phyloP scores from a whole-genome alignment of 1,140 invertebrate species.

The Drosophila repletoides region DNA sequence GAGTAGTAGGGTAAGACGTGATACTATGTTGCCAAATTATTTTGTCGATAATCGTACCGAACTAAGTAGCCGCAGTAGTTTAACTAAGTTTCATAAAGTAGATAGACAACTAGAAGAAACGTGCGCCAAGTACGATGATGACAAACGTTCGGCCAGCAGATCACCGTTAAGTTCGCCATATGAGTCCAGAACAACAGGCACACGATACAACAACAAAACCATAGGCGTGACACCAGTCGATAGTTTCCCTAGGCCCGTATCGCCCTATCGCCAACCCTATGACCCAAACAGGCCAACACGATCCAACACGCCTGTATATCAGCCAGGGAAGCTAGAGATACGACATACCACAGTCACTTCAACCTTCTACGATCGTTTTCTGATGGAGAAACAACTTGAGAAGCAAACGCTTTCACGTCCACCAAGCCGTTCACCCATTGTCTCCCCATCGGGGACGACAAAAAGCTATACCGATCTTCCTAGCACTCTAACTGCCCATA shows the following conservation, averaged over 20 bases:
- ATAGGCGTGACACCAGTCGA: slow-evolving; percentile 19
- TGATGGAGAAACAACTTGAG: slow-evolving; percentile 77
- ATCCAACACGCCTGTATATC: slow-evolving; percentile 60
- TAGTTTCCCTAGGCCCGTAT: slow-evolving; percentile 55
- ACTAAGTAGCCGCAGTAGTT: slow-evolving; percentile 76
- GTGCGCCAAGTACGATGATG: slow-evolving; percentile 74
- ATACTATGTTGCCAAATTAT: slow-evolving; percentile 82
- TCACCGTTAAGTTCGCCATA: slow-evolving; percentile 69
- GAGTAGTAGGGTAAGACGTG: slow-evolving; percentile 82
- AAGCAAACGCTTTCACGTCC: slow-evolving; percentile 61
- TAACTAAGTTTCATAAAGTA: slow-evolving; percentile 82
- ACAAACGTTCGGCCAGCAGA: slow-evolving; percentile 69
- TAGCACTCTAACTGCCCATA: not conserved
- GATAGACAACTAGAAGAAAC: slow-evolving; percentile 82
- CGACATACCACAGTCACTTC: slow-evolving; percentile 81
- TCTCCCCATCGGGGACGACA: slow-evolving; percentile 60
- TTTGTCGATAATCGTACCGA: slow-evolving; percentile 74
- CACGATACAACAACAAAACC: slow-evolving; percentile 31
- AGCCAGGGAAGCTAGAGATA: slow-evolving; percentile 75
- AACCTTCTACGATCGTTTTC: slow-evolving; percentile 80
- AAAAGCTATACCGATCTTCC: slow-evolving; percentile 65
- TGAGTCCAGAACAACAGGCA: slow-evolving; percentile 56
- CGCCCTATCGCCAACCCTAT: slow-evolving; percentile 69
- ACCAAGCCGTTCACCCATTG: slow-evolving; percentile 63
- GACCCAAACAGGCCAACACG: slow-evolving; percentile 43